phyloP scores from a whole-genome alignment of 2,888 invertebrate genomes.

The Spodoptera exigua region DNA sequence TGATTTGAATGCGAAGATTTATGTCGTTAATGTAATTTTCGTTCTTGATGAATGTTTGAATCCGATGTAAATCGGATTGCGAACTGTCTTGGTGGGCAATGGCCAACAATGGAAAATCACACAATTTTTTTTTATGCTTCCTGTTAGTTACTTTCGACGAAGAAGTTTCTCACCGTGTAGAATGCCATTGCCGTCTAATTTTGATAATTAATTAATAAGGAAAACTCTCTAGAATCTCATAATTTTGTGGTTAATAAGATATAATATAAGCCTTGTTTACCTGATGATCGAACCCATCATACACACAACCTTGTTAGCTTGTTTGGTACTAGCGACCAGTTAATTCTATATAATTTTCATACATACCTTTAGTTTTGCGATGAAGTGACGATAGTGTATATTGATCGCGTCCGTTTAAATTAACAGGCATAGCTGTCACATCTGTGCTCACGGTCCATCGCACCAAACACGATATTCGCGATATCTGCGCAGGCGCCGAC shows the following conservation, averaged over 20 bases:
- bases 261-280: too few relatives aligned
- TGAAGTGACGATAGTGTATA: conserved; percentile 75
- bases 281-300: too few relatives aligned
- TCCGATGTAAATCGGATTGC: conserved; percentile 46
- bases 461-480: conserved; percentile 72
- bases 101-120: neutral
- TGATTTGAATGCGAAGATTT: conserved; percentile 77
- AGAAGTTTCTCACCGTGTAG: too few relatives aligned
- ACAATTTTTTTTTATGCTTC: too few relatives aligned
- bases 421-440: conserved; percentile 79
- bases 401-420: conserved; percentile 84
- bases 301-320: too few relatives aligned
- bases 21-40: conserved; percentile 68
- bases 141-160: too few relatives aligned
- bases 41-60: conserved; percentile 62
- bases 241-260: too few relatives aligned
- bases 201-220: too few relatives aligned
- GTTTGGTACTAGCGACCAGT: too few relatives aligned
- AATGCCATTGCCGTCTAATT: too few relatives aligned
- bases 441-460: conserved; percentile 74
- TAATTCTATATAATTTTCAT: too few relatives aligned
- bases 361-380: conserved; percentile 20
- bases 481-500: conserved; percentile 60
- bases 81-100: conserved; percentile 37
- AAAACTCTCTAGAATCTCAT: too few relatives aligned